Evolutionary conservation across 92 coral and sea anemone genomes (phyloP).

Genomic region (Palythoa grandis): DNA sequence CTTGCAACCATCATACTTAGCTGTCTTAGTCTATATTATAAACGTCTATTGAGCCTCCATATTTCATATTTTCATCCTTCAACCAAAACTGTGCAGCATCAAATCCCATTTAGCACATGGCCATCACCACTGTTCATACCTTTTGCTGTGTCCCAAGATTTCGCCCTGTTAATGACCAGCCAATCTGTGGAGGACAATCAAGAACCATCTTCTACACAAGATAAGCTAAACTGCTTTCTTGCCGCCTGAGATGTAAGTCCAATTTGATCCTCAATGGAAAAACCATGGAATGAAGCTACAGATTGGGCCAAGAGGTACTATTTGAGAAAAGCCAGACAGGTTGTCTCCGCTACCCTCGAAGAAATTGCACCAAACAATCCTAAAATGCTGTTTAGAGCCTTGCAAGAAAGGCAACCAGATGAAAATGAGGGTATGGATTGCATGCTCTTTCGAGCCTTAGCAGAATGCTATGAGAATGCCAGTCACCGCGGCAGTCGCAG

Average conservation of each 20-base stretch:
- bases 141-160: conserved; percentile 30
- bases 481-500: conserved; percentile 51
- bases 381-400: conserved; percentile 43
- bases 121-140: conserved; percentile 35
- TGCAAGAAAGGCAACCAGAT: conserved; percentile 26
- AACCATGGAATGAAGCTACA: conserved; percentile 54
- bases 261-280: conserved; percentile 37
- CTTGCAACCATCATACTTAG: background rate
- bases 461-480: conserved; percentile 56
- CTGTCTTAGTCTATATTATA: background rate
- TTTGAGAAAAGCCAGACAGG: conserved; percentile 56
- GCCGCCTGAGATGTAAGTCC: conserved; percentile 62
- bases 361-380: conserved; percentile 52
- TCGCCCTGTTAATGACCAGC: conserved; percentile 39
- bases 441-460: conserved; percentile 44
- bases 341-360: conserved; percentile 42
- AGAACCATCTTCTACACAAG: conserved; percentile 34
- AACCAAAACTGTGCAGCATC: conserved; percentile 32
- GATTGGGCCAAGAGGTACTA: conserved; percentile 55
- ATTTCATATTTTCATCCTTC: conserved; percentile 32
- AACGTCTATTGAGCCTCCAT: background rate
- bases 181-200: conserved; percentile 27
- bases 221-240: conserved; percentile 51
- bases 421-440: conserved; percentile 35
- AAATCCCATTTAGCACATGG: conserved; percentile 8